Base-by-base conservation (phyloP, 2,888 invertebrate genomes). In the Carterocephalus palaemon region DNA sequence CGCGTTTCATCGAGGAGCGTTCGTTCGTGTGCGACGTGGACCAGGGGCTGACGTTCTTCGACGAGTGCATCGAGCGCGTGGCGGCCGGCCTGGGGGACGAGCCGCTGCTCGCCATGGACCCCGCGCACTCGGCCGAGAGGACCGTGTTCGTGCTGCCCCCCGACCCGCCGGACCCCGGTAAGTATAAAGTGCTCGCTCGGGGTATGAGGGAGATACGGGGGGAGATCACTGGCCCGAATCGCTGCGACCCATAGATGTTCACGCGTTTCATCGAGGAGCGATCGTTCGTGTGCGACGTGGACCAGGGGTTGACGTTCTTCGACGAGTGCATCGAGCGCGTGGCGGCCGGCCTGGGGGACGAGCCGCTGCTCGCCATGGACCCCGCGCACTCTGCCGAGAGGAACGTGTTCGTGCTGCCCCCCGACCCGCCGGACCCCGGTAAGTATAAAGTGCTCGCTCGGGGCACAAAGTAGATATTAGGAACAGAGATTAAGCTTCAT, bases 21-120 rank as follows among this genome's bases (percentile, higher is more conserved):
- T 98, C 98, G 57, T 99, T 99, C 81, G 97, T 98, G 0, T 97
- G 97, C n/a, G 98, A 98, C 69, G 96, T 95, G 62, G 98, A 99
- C 82, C 96, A 96, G 49, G 96, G 97, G 32, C 86, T 99, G 46
- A 96, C 84, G 2, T 85, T 84, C 67, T 99, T 99, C 70, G 99
- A 99, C 77, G 98, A 99, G 68, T 99, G 98, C 72, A 93, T 95
- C 4, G 97, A 97, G 67, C 92, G 94, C 1, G 82, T 82, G n/a
- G 70, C 76, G 2, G 60, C 63, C 1, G 69, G 67, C 0, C 12
- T 1, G 3, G 4, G 15, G 9, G 75, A 77, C 41, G 88, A 91
- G 28, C 89, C 90, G 52, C 82, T 98, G 52, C 88, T 98, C 23
- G 97, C 97, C 63, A 88, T 93, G 58, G 96, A 96, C 64, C 90